Evolutionary conservation across 1,140 invertebrate genomes (phyloP), one percentile per base, ranked within the genome.

Genomic region (Psilanteris sp.): DNA sequence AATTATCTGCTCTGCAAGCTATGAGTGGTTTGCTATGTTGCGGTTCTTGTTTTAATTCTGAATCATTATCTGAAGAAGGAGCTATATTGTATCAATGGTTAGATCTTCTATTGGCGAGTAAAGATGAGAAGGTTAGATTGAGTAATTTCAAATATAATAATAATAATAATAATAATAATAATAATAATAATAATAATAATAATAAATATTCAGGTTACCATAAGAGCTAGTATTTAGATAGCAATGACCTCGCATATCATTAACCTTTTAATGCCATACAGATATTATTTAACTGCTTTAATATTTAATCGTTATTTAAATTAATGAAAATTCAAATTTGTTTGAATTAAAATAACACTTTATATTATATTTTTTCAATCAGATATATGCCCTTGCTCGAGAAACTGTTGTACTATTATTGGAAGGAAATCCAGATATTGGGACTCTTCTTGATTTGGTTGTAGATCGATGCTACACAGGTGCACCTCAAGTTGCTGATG

Each of bases 381-480:
- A 97, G 96, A 93, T 98, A 71, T 96, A 97, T 85, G 92, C 93
- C 57, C 86, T 99, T 61, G 96, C 94, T 0, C 93, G 97, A 32
- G 96, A 99, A 89, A 98, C 97, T 0, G 94, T 99, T 4, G 95
- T 98, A 1, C 87, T 98, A 18, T 87, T 99, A 14, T 87, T 99
- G 34, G 97, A 99, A 88, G 97, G 96, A 74, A 99, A 99, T 90
- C 94, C 97, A 0, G 97, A 99, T 84, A 94, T 95, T 48, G 96
- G 96, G 0, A 91, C 95, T 1, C 88, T 99, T 8, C 89, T 99
- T 3, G 98, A 99, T 87, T 99, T 97, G 97, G 94, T 97, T 0
- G 97, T 99, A 11, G 96, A 98, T 89, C 92, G 96, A 39, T 99
- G 98, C 87, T 99, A 98, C 83, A 99, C 96, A 0, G 97, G 96